Evolutionary conservation across 1,140 invertebrate genomes (phyloP).

Genomic region (Nilaparvata lugens): DNA sequence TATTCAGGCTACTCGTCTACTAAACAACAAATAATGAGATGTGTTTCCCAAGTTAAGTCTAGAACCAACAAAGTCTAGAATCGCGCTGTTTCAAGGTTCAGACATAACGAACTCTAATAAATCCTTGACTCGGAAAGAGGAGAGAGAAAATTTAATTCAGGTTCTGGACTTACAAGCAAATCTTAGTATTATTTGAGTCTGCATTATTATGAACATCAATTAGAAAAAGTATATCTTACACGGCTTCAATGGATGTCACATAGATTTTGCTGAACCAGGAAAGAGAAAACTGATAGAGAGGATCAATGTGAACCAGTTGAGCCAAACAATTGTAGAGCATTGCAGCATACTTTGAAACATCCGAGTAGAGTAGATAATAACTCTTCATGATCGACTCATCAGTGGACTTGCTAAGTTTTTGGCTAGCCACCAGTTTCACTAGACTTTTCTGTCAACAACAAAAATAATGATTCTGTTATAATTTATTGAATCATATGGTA

Average conservation of each 20-base stretch:
- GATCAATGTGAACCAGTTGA: conserved; percentile 85
- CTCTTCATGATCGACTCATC: conserved; percentile 52
- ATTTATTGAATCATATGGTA: too few relatives aligned
- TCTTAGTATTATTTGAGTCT: neutral
- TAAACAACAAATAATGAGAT: too few relatives aligned
- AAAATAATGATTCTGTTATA: too few relatives aligned
- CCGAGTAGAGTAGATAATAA: conserved; percentile 71
- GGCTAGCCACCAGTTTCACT: conserved; percentile 60
- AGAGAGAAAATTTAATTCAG: too few relatives aligned
- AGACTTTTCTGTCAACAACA: neutral
- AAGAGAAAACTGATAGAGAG: conserved; percentile 91
- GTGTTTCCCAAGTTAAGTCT: too few relatives aligned
- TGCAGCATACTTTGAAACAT: conserved; percentile 77
- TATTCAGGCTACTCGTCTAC: too few relatives aligned
- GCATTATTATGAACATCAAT: too few relatives aligned
- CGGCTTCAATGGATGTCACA: conserved; percentile 74
- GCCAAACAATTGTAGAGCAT: conserved; percentile 86
- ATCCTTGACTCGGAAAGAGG: too few relatives aligned
- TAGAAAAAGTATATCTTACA: conserved; percentile 35
- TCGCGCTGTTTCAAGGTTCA: too few relatives aligned
- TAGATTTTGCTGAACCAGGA: conserved; percentile 90
- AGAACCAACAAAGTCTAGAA: too few relatives aligned
- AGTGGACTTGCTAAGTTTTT: conserved; percentile 42
- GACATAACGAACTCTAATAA: too few relatives aligned
- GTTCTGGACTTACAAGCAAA: too few relatives aligned